Conservation (phyloP, 2,797 vertebrate genomes). For the Oreonectes daqikongensis region DNA sequence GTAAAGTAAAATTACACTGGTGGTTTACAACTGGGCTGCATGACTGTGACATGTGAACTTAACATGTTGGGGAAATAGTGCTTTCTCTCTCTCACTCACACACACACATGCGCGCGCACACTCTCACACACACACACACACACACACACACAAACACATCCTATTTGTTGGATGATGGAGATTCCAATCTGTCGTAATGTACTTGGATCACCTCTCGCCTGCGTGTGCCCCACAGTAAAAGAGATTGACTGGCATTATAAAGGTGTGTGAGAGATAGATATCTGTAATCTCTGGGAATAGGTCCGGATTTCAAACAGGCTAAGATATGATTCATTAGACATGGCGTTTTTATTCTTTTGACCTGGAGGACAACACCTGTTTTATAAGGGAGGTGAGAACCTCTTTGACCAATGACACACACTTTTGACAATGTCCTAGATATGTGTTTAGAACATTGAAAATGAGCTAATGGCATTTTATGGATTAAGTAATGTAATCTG, state of each 20-base stretch:
- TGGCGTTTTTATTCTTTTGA: conserved; percentile 12
- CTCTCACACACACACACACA: too few species aligned
- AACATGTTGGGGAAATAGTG: too few species aligned
- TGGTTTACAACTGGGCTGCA: not conserved
- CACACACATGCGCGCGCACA: too few species aligned
- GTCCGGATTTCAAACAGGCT: conserved; percentile 13
- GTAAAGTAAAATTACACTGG: too few species aligned
- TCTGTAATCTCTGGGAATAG: conserved; percentile 35
- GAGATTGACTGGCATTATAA: conserved; percentile 31
- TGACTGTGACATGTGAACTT: not conserved
- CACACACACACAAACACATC: too few species aligned
- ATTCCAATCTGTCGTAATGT: conserved; percentile 32
- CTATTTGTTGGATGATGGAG: conserved; percentile 36
- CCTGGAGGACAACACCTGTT: conserved; percentile 12
- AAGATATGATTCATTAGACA: conserved; percentile 12
- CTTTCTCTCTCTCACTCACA: too few species aligned
- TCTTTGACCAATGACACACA: not conserved
- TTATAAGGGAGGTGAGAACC: not conserved
- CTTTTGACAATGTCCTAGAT: not conserved
- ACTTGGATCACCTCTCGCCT: conserved; percentile 27
- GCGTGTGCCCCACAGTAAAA: conserved; percentile 24
- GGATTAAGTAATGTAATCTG: not conserved
- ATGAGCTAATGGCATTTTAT: not conserved
- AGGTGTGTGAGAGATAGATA: conserved; percentile 29
- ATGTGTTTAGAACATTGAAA: not conserved